Percentiles rank a stretch among this genome's conserved stretches.
phyloP scores from a whole-genome alignment of 1,140 invertebrate species.

The Lepidurus apus region DNA sequence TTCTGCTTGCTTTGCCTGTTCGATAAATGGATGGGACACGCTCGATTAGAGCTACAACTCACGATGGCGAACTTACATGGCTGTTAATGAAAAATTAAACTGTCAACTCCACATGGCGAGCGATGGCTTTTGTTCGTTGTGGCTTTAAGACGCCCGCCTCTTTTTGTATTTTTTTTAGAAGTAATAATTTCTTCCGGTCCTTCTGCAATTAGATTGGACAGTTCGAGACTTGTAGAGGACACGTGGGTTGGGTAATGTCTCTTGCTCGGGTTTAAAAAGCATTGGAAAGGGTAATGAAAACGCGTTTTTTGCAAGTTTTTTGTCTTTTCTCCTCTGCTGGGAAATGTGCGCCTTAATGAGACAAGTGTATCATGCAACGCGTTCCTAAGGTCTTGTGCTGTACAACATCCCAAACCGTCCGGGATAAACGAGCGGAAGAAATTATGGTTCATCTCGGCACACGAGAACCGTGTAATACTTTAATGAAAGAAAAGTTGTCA shows the following conservation, averaged over 20 bases:
- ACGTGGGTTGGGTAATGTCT: neutral
- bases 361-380: neutral
- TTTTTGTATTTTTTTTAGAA: neutral
- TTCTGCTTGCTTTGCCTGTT: slow-evolving; percentile 5
- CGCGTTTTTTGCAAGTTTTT: neutral
- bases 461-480: slow-evolving; percentile 14
- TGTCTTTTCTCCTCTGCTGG: neutral
- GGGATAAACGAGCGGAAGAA: neutral
- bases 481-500: slow-evolving; percentile 11
- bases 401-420: neutral
- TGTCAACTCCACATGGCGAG: slow-evolving; percentile 8
- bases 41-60: slow-evolving; percentile 21
- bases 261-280: neutral
- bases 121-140: neutral
- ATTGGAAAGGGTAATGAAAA: neutral
- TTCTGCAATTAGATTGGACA: too few species aligned
- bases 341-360: neutral
- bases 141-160: neutral
- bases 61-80: slow-evolving; percentile 7
- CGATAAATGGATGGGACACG: slow-evolving; percentile 13
- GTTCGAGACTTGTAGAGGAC: neutral
- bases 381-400: neutral
- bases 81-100: slow-evolving; percentile 22
- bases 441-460: neutral
- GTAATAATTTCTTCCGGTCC: neutral